These are phyloP conservation scores for Eledona agricola DNA, from an alignment of 2,888 invertebrate species.

Conservation along the genomic window DNA sequence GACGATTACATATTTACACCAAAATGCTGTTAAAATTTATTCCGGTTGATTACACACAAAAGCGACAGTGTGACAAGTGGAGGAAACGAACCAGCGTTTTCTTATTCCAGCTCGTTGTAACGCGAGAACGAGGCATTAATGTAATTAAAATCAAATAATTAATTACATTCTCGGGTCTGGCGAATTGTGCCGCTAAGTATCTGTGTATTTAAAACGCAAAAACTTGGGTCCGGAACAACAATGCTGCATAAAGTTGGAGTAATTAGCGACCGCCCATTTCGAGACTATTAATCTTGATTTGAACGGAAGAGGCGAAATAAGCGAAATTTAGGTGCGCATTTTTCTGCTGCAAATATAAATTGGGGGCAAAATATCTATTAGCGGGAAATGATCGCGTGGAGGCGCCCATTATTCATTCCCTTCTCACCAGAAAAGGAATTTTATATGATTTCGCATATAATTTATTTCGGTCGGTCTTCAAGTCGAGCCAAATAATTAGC, in stretches of 20 bases:
- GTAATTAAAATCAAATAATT: constrained; percentile 5
- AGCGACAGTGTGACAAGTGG: too few species aligned
- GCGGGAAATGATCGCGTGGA: background rate
- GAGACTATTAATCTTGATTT: constrained; percentile 24
- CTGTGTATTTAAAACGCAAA: constrained; percentile 3
- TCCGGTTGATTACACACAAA: too few species aligned
- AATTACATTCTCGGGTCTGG: background rate
- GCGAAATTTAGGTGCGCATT: constrained; percentile 6
- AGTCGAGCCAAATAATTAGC: constrained; percentile 23
- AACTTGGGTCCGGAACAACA: constrained; percentile 8
- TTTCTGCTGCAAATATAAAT: constrained; percentile 9
- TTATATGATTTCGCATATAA: constrained; percentile 21
- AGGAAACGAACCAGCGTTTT: too few species aligned
- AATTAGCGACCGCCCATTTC: constrained; percentile 6
- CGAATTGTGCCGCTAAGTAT: too few species aligned
- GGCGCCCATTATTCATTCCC: constrained; percentile 14
- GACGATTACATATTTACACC: constrained; percentile 6
- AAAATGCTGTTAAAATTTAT: constrained; percentile 3
- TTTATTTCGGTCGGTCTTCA: constrained; percentile 21
- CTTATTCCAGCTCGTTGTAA: background rate
- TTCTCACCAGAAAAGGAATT: constrained; percentile 16
- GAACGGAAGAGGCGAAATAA: constrained; percentile 4
- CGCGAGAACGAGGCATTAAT: constrained; percentile 2
- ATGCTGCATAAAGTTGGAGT: constrained; percentile 2
- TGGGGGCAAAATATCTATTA: too few species aligned